These are phyloP conservation scores for Scaptomyza cyrtandrae DNA, from an alignment of 2,888 invertebrate genomes.

Conservation along the genomic window DNA sequence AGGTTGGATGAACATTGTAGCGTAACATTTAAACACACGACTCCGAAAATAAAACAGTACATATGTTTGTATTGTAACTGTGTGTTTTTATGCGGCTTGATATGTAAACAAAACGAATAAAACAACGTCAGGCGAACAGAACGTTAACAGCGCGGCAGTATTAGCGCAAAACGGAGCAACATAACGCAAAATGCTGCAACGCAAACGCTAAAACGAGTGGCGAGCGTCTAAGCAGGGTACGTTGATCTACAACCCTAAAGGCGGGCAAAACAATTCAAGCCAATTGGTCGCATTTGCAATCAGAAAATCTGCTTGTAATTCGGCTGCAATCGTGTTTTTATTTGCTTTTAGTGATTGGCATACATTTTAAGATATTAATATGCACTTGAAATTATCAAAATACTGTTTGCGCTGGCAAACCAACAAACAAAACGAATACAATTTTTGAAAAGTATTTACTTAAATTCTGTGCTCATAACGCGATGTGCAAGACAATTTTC, in stretches of 20 bases:
- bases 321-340: slow-evolving; percentile 38
- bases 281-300: neutral
- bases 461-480: slow-evolving; percentile 39
- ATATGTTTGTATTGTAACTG: slow-evolving; percentile 31
- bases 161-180: slow-evolving; percentile 36
- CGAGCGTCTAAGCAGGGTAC: neutral
- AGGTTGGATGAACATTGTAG: slow-evolving; percentile 3
- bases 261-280: neutral
- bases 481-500: slow-evolving; percentile 40
- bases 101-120: slow-evolving; percentile 46
- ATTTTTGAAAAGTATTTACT: slow-evolving; percentile 9
- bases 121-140: slow-evolving; percentile 25
- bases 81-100: slow-evolving; percentile 36
- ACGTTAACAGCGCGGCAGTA: slow-evolving; percentile 15
- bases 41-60: slow-evolving; percentile 45
- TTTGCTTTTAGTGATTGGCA: slow-evolving; percentile 47
- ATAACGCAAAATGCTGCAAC: slow-evolving; percentile 22
- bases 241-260: slow-evolving; percentile 5
- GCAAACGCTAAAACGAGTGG: too few relatives aligned
- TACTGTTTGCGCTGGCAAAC: slow-evolving; percentile 42
- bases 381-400: slow-evolving; percentile 50
- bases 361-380: slow-evolving; percentile 45
- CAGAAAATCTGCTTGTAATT: neutral
- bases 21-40: slow-evolving; percentile 22
- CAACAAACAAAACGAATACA: slow-evolving; percentile 14